phyloP scores from a whole-genome alignment of 2,113 vertebrate genomes.

The Ondatra zibethicus region DNA sequence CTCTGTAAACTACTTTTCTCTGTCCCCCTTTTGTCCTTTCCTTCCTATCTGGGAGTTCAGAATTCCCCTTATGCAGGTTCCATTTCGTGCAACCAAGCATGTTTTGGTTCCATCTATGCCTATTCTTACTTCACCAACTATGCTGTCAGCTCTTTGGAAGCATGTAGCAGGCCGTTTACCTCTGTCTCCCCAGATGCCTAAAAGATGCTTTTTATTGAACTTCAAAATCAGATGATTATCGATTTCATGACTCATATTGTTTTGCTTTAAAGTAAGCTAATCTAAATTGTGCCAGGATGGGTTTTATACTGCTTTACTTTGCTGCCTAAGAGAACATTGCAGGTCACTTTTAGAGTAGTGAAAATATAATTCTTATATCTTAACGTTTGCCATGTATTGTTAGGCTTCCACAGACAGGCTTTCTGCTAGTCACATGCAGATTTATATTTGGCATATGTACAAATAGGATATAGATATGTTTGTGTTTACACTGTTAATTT shows the following conservation, averaged over 20 bases:
- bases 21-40: background rate
- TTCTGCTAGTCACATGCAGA: slow-evolving; percentile 18
- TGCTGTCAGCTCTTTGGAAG: slow-evolving; percentile 29
- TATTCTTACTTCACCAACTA: slow-evolving; percentile 6
- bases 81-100: background rate
- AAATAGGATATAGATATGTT: slow-evolving; percentile 31
- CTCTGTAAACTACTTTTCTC: background rate
- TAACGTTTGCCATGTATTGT: slow-evolving; percentile 33
- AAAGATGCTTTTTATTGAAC: background rate
- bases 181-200: slow-evolving; percentile 2
- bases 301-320: slow-evolving; percentile 19
- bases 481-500: slow-evolving; percentile 54
- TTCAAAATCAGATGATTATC: background rate
- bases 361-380: slow-evolving; percentile 57
- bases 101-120: background rate
- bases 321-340: slow-evolving; percentile 38
- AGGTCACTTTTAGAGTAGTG: slow-evolving; percentile 58
- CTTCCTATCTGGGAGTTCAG: slow-evolving; percentile 17
- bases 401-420: slow-evolving; percentile 22
- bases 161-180: background rate
- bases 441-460: slow-evolving; percentile 28
- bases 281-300: slow-evolving; percentile 41
- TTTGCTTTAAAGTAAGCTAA: slow-evolving; percentile 43
- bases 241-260: background rate
- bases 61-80: background rate